phyloP scores from a whole-genome alignment of 2,797 vertebrate genomes.

The Sebastes flavidus region DNA sequence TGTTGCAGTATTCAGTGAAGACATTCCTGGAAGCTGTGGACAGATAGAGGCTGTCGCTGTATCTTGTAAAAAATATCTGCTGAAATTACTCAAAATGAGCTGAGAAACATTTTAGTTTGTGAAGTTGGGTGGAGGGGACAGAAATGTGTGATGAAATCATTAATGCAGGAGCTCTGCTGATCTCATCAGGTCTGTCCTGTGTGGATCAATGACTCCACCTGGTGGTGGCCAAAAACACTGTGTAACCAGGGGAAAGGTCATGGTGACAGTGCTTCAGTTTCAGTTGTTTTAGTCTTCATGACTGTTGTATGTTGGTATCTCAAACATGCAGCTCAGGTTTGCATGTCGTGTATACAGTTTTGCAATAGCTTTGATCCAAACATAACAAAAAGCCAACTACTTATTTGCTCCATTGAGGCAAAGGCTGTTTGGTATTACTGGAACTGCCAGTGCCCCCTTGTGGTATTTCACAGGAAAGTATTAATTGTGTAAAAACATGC shows the following conservation, averaged over 20 bases:
- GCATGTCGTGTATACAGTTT: background rate
- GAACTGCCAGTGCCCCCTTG: slow-evolving; percentile 18
- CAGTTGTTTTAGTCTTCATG: background rate
- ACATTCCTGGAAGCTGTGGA: background rate
- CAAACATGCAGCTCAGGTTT: background rate
- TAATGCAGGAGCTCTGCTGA: background rate
- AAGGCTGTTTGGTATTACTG: background rate
- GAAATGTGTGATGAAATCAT: slow-evolving; percentile 34
- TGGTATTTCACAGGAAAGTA: slow-evolving; percentile 7
- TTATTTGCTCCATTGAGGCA: background rate
- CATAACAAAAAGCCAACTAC: background rate
- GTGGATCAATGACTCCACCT: slow-evolving; percentile 42
- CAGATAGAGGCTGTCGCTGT: background rate
- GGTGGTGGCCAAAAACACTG: slow-evolving; percentile 26
- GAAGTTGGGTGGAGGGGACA: background rate
- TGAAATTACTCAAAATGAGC: background rate
- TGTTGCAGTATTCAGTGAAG: background rate
- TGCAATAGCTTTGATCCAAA: background rate
- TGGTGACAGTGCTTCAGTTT: background rate
- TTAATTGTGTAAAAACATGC: background rate
- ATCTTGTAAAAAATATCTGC: background rate
- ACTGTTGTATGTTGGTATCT: background rate
- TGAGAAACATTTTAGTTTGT: background rate
- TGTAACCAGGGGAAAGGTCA: slow-evolving; percentile 29
- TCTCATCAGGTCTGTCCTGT: background rate